phyloP scores from a whole-genome alignment of 23 tunicate species.

The Pegea sp. region DNA sequence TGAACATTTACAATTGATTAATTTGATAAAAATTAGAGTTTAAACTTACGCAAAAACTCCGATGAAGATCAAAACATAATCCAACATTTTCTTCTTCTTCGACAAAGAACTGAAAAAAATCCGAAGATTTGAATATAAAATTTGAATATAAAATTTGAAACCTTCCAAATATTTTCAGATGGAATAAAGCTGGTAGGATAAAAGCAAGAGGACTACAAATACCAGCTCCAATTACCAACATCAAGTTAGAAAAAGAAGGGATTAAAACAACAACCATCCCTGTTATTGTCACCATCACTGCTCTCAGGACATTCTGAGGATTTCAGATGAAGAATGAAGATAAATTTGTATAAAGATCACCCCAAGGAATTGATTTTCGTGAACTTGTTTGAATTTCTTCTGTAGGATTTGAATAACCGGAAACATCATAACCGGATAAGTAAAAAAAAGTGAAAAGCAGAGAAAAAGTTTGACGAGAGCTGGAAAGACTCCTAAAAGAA shows the following conservation, averaged over 20 bases:
- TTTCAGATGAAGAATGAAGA: neutral
- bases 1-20: neutral
- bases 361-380: slow-evolving; percentile 3
- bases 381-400: slow-evolving; percentile 3
- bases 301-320: slow-evolving; percentile 42
- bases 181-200: slow-evolving; percentile 79
- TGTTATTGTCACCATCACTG: slow-evolving; percentile 53
- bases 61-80: slow-evolving; percentile 25
- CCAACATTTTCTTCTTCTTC: slow-evolving; percentile 9
- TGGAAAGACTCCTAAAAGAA: slow-evolving; percentile 89
- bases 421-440: slow-evolving; percentile 97
- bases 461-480: slow-evolving; percentile 81
- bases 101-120: slow-evolving; percentile 24
- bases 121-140: neutral
- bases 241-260: slow-evolving; percentile 84
- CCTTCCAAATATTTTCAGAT: slow-evolving; percentile 59
- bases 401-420: slow-evolving; percentile 63
- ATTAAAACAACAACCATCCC: slow-evolving; percentile 54
- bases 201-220: slow-evolving; percentile 79
- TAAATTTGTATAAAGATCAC: neutral
- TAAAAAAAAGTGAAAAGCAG: slow-evolving; percentile 89
- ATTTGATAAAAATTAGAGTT: neutral
- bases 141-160: slow-evolving; percentile 1
- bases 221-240: slow-evolving; percentile 82
- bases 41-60: slow-evolving; percentile 50